Percentiles rank a stretch among this genome's conserved stretches.
Conservation (phyloP, 2,113 vertebrate genomes). For the Hepsetus odoe region DNA sequence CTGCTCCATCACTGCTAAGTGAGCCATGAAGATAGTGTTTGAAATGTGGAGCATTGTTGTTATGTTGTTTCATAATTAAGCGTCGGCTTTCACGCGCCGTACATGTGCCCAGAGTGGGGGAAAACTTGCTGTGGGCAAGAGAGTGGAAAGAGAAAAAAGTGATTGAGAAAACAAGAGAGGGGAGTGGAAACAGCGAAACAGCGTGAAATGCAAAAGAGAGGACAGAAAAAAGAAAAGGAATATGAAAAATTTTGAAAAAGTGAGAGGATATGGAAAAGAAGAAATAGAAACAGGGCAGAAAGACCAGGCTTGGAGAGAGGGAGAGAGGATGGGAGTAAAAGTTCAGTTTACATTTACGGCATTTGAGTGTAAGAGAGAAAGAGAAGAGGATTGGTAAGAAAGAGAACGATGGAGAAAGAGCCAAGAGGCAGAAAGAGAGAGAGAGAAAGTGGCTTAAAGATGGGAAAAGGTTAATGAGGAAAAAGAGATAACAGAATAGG, state of each 20-base stretch:
- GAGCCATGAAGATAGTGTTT: background rate
- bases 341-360: no score
- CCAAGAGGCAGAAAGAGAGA: no score
- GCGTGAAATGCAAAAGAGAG: background rate
- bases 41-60: constrained; percentile 20
- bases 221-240: background rate
- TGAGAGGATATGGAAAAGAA: no score
- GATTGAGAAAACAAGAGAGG: background rate
- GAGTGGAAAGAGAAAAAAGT: constrained; percentile 8
- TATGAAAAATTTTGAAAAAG: no score
- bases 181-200: background rate
- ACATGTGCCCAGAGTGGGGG: background rate
- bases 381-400: no score
- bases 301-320: no score
- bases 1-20: background rate
- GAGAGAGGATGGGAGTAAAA: no score
- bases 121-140: background rate
- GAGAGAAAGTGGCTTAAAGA: no score
- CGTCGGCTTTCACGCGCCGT: background rate
- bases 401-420: no score
- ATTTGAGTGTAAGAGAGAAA: no score
- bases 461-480: background rate
- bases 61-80: constrained; percentile 33
- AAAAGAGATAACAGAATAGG: no score
- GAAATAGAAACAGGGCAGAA: no score